Conservation (phyloP, 2,888 invertebrate genomes). For the Drosophila helvetica region DNA sequence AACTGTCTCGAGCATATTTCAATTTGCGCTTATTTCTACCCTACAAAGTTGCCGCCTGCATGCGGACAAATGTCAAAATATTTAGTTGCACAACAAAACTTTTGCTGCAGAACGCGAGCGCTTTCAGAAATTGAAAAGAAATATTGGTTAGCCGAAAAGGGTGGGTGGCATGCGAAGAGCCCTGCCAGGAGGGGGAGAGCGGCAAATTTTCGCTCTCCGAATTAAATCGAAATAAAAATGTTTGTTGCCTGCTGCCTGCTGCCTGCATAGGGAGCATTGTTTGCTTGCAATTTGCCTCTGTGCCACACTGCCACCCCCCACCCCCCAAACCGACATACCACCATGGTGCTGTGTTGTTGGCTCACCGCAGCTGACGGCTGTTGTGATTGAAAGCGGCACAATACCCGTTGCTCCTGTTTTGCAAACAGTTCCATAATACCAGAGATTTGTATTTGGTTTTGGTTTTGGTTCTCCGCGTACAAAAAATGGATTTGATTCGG, state of each 20-base stretch:
- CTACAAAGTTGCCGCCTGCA: constrained; percentile 50
- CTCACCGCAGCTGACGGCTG: constrained; percentile 66
- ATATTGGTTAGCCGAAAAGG: constrained; percentile 56
- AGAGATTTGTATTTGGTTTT: constrained; percentile 49
- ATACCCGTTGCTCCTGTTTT: constrained; percentile 22
- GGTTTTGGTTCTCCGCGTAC: constrained; percentile 5
- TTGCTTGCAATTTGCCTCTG: constrained; percentile 7
- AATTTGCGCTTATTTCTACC: constrained; percentile 56
- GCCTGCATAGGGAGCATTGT: constrained; percentile 6
- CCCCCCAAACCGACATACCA: background rate
- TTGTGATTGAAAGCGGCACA: constrained; percentile 53
- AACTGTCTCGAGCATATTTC: constrained; percentile 75
- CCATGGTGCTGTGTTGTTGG: constrained; percentile 24
- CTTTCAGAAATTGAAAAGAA: constrained; percentile 72
- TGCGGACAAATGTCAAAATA: constrained; percentile 72
- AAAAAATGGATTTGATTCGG: constrained; percentile 17
- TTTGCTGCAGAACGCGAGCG: constrained; percentile 39
- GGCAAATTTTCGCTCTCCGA: constrained; percentile 35
- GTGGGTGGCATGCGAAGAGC: constrained; percentile 22
- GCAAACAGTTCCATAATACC: constrained; percentile 35
- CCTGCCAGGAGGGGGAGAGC: constrained; percentile 5
- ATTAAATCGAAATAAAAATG: constrained; percentile 48
- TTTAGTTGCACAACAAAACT: constrained; percentile 70
- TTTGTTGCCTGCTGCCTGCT: constrained; percentile 25
- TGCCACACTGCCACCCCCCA: background rate